Evolutionary conservation across 2,797 vertebrate genomes (phyloP).

Genomic region (Gadopsis marmoratus): DNA sequence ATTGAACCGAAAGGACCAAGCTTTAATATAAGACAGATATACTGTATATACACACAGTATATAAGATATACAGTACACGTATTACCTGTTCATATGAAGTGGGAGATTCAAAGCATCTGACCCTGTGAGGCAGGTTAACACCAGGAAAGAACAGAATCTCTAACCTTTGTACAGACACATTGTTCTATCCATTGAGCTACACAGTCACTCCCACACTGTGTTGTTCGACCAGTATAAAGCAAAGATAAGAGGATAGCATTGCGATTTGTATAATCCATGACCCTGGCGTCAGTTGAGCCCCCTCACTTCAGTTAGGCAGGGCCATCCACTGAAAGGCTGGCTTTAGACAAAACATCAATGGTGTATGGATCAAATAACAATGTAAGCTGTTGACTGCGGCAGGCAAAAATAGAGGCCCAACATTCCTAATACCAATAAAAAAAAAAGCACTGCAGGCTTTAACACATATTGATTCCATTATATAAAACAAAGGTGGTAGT

Average conservation of each 20-base stretch:
- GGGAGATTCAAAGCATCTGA: conserved; percentile 9
- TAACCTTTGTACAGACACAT: conserved; percentile 12
- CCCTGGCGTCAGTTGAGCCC: conserved; percentile 56
- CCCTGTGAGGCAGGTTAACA: conserved; percentile 4
- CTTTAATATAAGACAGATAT: background rate
- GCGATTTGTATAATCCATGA: conserved; percentile 73
- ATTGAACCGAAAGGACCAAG: background rate
- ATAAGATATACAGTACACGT: background rate
- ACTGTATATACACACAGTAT: background rate
- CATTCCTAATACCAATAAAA: conserved; percentile 42
- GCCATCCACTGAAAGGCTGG: conserved; percentile 67
- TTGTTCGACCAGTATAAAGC: conserved; percentile 53
- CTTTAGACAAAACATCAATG: conserved; percentile 75
- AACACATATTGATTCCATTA: conserved; percentile 52
- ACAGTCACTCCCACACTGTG: conserved; percentile 23
- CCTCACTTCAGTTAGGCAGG: conserved; percentile 55
- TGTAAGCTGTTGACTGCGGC: conserved; percentile 54
- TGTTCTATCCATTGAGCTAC: conserved; percentile 31
- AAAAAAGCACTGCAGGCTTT: conserved; percentile 37
- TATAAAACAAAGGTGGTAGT: conserved; percentile 21
- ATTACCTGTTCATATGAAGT: conserved; percentile 2
- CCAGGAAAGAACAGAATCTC: conserved; percentile 8
- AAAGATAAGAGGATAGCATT: conserved; percentile 54
- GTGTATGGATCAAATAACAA: conserved; percentile 67
- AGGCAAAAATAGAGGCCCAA: conserved; percentile 45